phyloP scores from a whole-genome alignment of 2,113 vertebrate species.

The Brienomyrus longianalis region DNA sequence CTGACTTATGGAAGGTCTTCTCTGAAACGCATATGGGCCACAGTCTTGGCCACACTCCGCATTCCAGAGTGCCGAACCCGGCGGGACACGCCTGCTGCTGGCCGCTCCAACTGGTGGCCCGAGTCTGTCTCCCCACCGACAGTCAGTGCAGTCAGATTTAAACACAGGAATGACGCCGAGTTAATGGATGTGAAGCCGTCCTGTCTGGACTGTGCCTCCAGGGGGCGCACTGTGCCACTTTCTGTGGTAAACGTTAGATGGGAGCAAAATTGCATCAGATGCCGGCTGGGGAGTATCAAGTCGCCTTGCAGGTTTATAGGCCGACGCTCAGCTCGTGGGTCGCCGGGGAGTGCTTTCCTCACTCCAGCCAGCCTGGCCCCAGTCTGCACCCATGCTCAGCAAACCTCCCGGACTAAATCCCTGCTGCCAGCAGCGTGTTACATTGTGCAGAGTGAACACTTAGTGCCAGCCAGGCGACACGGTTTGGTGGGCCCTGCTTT shows the following conservation, averaged over 20 bases:
- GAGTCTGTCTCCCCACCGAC: background rate
- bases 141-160: background rate
- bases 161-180: background rate
- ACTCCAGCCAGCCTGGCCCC: background rate
- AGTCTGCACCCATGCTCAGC: background rate
- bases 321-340: background rate
- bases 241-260: background rate
- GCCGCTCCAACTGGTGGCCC: background rate
- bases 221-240: background rate
- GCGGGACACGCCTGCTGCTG: background rate
- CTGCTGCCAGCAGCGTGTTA: slow-evolving; percentile 33
- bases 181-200: too few species aligned
- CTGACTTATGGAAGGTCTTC: background rate
- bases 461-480: slow-evolving; percentile 39
- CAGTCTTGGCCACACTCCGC: background rate
- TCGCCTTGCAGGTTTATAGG: background rate
- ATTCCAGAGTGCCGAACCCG: background rate
- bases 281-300: background rate
- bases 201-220: background rate
- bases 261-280: background rate
- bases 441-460: slow-evolving; percentile 43
- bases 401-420: slow-evolving; percentile 45
- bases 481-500: slow-evolving; percentile 39
- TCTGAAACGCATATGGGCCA: background rate
- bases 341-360: background rate